These are phyloP conservation scores for Chondrosia reniformis DNA, from an alignment of 37 sponge, comb jelly and placozoan genomes.

Conservation along the genomic window DNA sequence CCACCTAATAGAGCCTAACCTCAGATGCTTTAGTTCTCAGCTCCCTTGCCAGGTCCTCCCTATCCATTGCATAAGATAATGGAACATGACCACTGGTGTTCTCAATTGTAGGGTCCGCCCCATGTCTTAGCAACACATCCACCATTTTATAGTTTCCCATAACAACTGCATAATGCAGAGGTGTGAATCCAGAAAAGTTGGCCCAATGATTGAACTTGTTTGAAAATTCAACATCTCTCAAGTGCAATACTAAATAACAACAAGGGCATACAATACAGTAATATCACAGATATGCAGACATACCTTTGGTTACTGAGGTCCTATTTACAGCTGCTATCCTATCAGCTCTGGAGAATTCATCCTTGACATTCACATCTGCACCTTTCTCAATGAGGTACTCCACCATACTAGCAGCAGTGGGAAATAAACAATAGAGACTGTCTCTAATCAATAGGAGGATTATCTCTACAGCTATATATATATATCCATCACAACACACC, in stretches of 20 bases:
- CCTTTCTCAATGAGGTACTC: slow-evolving; percentile 56
- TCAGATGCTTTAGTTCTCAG: slow-evolving; percentile 27
- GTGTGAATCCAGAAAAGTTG: slow-evolving; percentile 83
- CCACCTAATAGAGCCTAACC: slow-evolving; percentile 17
- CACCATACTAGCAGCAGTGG: slow-evolving; percentile 24
- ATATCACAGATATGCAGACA: neutral
- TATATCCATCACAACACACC: neutral
- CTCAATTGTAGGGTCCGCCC: slow-evolving; percentile 64
- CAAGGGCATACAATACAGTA: neutral
- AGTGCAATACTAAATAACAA: slow-evolving; percentile 60
- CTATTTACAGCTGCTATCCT: slow-evolving; percentile 44
- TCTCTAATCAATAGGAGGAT: neutral
- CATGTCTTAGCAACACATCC: slow-evolving; percentile 39
- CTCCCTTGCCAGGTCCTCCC: slow-evolving; percentile 1
- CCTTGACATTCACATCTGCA: slow-evolving; percentile 73
- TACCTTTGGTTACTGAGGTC: slow-evolving; percentile 23
- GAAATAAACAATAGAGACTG: neutral
- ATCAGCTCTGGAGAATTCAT: slow-evolving; percentile 67
- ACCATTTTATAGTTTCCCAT: slow-evolving; percentile 49
- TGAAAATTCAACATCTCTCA: slow-evolving; percentile 68
- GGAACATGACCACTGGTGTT: slow-evolving; percentile 48
- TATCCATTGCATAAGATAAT: slow-evolving; percentile 26
- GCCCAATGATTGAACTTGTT: slow-evolving; percentile 46
- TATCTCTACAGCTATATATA: too few relatives aligned
- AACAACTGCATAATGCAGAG: slow-evolving; percentile 90